A percentile compares a stretch with the other conserved stretches of the same genome.
Evolutionary conservation across 1,140 invertebrate species (phyloP).

Genomic region (Drosophila paulistorum): DNA sequence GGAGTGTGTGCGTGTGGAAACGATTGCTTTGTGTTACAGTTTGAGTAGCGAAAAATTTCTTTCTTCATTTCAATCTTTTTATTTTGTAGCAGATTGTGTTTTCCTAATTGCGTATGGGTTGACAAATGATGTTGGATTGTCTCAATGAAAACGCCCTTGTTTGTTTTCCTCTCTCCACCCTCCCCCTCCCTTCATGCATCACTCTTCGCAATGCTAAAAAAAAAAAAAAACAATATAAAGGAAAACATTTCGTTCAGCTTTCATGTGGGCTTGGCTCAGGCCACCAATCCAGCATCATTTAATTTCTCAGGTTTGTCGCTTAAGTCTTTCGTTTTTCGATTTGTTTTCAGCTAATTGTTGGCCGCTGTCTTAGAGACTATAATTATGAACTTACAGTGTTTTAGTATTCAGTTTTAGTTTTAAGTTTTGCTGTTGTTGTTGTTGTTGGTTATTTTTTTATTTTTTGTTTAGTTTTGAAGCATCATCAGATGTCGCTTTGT

Average conservation of each 20-base stretch:
- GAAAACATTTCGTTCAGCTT: conserved; percentile 23
- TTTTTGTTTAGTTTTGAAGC: conserved; percentile 68
- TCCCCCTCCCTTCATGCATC: too few species aligned
- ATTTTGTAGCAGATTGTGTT: conserved; percentile 9
- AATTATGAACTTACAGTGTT: conserved; percentile 67
- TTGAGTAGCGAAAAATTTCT: conserved; percentile 48
- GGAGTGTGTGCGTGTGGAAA: conserved; percentile 42
- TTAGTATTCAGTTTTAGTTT: conserved; percentile 15
- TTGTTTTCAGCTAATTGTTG: conserved; percentile 78
- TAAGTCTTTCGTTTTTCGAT: conserved; percentile 78
- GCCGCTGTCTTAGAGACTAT: conserved; percentile 72
- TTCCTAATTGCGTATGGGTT: conserved; percentile 17
- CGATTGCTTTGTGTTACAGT: conserved; percentile 66
- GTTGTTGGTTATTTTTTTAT: conserved; percentile 38
- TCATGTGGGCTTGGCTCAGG: conserved; percentile 18
- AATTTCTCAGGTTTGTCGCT: conserved; percentile 65
- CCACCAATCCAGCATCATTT: conserved; percentile 63
- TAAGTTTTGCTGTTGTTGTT: conserved; percentile 43
- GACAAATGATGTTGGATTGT: conserved; percentile 32
- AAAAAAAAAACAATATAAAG: too few species aligned
- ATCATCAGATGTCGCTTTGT: conserved; percentile 72
- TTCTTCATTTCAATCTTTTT: neutral
- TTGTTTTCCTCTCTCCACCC: conserved; percentile 4
- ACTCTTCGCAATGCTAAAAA: too few species aligned
- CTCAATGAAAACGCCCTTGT: conserved; percentile 18